These are phyloP conservation scores for Pempheris klunzingeri DNA, from an alignment of 2,797 vertebrate species.

Conservation along the genomic window DNA sequence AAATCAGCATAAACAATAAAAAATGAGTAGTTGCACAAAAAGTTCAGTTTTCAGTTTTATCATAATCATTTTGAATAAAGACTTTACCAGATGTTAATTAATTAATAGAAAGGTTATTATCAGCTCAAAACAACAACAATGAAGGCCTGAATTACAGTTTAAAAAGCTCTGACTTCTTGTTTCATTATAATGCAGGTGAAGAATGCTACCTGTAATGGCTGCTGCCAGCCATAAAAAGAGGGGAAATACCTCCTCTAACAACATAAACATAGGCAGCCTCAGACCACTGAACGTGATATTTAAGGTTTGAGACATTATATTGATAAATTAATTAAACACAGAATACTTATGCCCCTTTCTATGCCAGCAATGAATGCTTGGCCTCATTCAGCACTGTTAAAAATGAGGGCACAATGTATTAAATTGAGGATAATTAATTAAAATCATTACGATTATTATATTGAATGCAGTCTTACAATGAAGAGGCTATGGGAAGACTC, in stretches of 20 bases:
- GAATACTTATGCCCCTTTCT: neutral
- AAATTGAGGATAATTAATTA: neutral
- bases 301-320: neutral
- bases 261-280: neutral
- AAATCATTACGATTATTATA: neutral
- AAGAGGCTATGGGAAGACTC: neutral
- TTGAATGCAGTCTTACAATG: neutral
- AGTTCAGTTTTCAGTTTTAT: neutral
- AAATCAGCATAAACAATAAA: neutral
- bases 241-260: neutral
- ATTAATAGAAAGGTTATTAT: neutral
- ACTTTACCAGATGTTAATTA: neutral
- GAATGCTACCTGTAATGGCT: neutral
- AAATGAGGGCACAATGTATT: neutral
- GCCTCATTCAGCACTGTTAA: neutral
- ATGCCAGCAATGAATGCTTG: neutral
- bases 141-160: neutral
- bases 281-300: neutral
- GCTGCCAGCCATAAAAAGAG: neutral
- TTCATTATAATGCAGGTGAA: neutral
- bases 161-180: neutral
- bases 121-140: neutral
- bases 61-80: neutral
- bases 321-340: neutral
- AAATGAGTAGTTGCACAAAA: constrained; percentile 1